These are phyloP conservation scores for Mythimna albipuncta DNA, from an alignment of 2,888 invertebrate species.

Conservation along the genomic window DNA sequence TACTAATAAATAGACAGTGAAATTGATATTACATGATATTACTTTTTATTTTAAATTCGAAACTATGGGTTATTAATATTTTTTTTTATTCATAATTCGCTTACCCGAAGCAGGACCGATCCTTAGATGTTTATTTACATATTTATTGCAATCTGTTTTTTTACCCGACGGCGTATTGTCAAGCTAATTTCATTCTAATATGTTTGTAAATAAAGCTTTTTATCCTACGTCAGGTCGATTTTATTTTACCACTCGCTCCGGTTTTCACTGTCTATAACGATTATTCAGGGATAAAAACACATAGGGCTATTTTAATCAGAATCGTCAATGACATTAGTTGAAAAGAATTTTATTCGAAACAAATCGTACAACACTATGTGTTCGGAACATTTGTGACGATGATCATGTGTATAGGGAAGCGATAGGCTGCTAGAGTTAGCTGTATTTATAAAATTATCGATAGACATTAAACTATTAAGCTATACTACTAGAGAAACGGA, in stretches of 20 bases:
- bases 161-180: slow-evolving; percentile 76
- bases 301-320: slow-evolving; percentile 64
- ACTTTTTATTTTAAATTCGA: slow-evolving; percentile 87
- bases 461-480: slow-evolving; percentile 75
- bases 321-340: slow-evolving; percentile 53
- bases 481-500: slow-evolving; percentile 84
- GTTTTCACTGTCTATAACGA: slow-evolving; percentile 89
- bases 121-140: slow-evolving; percentile 86
- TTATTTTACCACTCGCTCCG: slow-evolving; percentile 66
- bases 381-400: slow-evolving; percentile 75
- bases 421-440: slow-evolving; percentile 66
- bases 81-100: slow-evolving; percentile 78
- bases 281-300: slow-evolving; percentile 69
- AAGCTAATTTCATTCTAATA: slow-evolving; percentile 67
- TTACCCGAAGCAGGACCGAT: slow-evolving; percentile 84
- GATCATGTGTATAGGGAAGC: slow-evolving; percentile 76
- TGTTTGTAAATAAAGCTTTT: slow-evolving; percentile 66
- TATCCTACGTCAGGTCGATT: slow-evolving; percentile 59
- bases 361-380: slow-evolving; percentile 63
- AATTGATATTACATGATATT: slow-evolving; percentile 89
- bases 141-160: slow-evolving; percentile 87
- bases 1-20: slow-evolving; percentile 90
- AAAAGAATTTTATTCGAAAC: slow-evolving; percentile 56
- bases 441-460: slow-evolving; percentile 84
- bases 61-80: slow-evolving; percentile 83